Evolutionary conservation across 2,113 vertebrate species (phyloP).

Genomic region (Zosterops japonicus): DNA sequence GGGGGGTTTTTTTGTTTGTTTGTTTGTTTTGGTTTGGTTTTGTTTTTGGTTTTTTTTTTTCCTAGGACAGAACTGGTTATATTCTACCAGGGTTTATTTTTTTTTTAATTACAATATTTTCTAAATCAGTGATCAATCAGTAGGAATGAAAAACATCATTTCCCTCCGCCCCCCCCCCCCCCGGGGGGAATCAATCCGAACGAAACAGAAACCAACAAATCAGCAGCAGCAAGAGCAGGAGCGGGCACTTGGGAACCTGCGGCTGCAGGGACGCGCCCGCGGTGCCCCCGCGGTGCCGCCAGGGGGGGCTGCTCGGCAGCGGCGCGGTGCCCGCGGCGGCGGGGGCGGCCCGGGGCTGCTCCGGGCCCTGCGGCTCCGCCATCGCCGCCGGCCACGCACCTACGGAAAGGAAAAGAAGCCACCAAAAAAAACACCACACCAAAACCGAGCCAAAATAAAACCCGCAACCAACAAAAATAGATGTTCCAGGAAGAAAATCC

Average conservation of each 20-base stretch:
- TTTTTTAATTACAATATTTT: neutral
- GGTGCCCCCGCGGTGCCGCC: neutral
- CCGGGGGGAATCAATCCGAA: too few species aligned
- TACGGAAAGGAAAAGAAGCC: neutral
- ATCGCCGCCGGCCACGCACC: neutral
- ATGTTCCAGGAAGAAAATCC: neutral
- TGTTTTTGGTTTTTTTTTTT: too few species aligned
- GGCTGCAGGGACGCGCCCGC: neutral
- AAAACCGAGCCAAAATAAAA: neutral
- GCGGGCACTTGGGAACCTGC: accelerated
- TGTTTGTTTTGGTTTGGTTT: too few species aligned
- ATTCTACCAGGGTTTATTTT: neutral
- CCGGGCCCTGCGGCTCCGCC: neutral
- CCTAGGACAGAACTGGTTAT: neutral
- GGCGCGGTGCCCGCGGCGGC: neutral
- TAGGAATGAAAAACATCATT: neutral
- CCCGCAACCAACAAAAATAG: neutral
- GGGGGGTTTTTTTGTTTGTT: too few species aligned
- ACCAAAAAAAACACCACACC: too few species aligned
- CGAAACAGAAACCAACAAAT: too few species aligned
- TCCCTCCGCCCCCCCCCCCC: accelerated
- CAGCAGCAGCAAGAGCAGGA: accelerated
- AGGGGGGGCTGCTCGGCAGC: conserved; percentile 18
- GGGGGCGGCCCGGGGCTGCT: neutral
- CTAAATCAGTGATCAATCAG: neutral